Base-by-base conservation (phyloP, 1,140 invertebrate species). In the Musca vetustissima region DNA sequence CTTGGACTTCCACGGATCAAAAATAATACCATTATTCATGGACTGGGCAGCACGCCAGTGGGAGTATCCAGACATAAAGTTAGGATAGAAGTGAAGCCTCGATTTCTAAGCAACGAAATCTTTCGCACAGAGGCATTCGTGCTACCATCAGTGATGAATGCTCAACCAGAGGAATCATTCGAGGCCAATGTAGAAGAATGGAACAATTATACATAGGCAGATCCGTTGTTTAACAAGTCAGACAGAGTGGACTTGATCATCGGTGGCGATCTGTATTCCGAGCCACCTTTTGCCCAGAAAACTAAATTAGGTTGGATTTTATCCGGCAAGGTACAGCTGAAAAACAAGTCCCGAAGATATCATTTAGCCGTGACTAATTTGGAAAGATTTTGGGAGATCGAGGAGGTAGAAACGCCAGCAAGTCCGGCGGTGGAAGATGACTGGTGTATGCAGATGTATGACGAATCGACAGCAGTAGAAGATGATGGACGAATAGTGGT, bases 361-460 rank as follows among this genome's bases (percentile, higher is more conserved):
- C 9, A 4, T 21, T 19, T 21, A 24, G 19, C 47, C 4, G 43
- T 25, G n/a, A 22, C 47, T 6, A 66, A 17, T 1, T 24, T 66
- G 22, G 36, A 49, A 24, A 53, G 24, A 32, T n/a, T 67, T 28
- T 67, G 66, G 66, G 66, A 67, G 53, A 53, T 67, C 2, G 66
- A 52, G 15, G 25, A 43, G 1, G n/a, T 43, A 19, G 28, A 17
- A 36, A 24, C 15, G n/a, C 4, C 15, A 67, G 53, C 15, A 9
- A 1, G 32, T 15, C 0, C 32, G n/a, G 9, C 14, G 17, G 9
- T n/a, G 1, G 50, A 43, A 14, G 66, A 67, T 15, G 32, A 47
- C 19, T n/a, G 14, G 24, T 67, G 66, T 13, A 17, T 15, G 13
- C 0, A 47, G 15, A 0, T 57, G 17, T 64, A 49, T 25, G 43